Conservation (phyloP, 1,140 invertebrate species). For the Bombyx mori region DNA sequence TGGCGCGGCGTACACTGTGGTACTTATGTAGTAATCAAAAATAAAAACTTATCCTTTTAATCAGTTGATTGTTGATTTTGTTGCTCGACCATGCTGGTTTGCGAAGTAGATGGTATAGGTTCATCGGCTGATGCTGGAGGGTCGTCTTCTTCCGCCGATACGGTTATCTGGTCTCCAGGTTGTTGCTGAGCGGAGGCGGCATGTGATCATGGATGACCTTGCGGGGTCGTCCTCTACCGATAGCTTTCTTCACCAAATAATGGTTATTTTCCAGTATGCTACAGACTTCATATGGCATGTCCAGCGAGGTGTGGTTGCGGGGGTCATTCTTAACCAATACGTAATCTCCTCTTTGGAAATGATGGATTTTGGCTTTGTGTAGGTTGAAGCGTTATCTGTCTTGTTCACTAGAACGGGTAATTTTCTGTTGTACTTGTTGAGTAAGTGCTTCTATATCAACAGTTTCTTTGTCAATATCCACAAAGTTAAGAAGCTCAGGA, state of each 20-base stretch:
- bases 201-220: constrained; percentile 28
- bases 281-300: constrained; percentile 17
- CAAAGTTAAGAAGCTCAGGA: constrained; percentile 13
- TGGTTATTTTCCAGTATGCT: constrained; percentile 19
- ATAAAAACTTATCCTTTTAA: too few relatives aligned
- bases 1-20: too few relatives aligned
- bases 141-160: too few relatives aligned
- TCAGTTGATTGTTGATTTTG: too few relatives aligned
- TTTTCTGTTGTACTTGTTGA: constrained; percentile 9
- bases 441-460: constrained; percentile 12
- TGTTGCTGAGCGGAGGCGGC: too few relatives aligned
- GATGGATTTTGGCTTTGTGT: constrained; percentile 10
- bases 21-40: too few relatives aligned
- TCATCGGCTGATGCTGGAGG: too few relatives aligned
- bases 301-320: constrained; percentile 16
- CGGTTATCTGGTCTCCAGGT: too few relatives aligned
- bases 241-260: constrained; percentile 16
- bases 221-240: constrained; percentile 17
- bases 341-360: constrained; percentile 20
- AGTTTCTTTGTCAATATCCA: constrained; percentile 8
- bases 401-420: constrained; percentile 1
- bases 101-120: too few relatives aligned
- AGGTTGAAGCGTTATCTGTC: constrained; percentile 17
- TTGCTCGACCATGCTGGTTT: too few relatives aligned
- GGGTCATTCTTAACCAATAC: constrained; percentile 25